These are phyloP conservation scores for Okapia johnstoni DNA, from an alignment of 2,113 vertebrate species.

Conservation along the genomic window DNA sequence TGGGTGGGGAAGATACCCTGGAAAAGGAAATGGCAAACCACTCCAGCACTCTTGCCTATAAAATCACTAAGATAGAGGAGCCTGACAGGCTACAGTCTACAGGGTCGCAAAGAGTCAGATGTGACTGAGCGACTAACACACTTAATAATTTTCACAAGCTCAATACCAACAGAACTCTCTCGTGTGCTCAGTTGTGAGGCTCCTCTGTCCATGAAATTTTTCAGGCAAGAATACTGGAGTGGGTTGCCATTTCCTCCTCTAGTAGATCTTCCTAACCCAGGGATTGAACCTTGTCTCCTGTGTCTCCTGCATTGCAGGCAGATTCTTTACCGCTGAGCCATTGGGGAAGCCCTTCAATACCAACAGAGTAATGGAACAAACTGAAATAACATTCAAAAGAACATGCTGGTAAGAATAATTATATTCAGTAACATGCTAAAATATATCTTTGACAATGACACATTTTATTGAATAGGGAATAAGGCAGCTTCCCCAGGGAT, in stretches of 20 bases:
- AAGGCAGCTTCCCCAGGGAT: conserved; percentile 28
- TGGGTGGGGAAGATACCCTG: not conserved
- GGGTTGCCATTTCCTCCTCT: not conserved
- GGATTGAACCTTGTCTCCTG: not conserved
- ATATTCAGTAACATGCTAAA: not conserved
- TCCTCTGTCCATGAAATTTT: not conserved
- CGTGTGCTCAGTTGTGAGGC: not conserved
- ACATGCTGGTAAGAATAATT: not conserved
- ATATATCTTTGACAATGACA: conserved; percentile 25
- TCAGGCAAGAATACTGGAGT: not conserved
- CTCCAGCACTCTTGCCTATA: not conserved
- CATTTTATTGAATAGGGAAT: conserved; percentile 37
- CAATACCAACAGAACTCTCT: not conserved
- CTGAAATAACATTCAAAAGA: conserved; percentile 19
- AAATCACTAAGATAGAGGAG: not conserved
- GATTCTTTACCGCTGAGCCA: not conserved
- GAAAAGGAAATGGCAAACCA: not conserved
- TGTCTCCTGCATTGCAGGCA: not conserved
- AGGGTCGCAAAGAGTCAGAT: not conserved
- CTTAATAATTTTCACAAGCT: not conserved
- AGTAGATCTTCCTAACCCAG: not conserved
- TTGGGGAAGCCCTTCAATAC: not conserved
- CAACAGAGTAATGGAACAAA: not conserved
- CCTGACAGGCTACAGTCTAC: not conserved
- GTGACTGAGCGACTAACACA: not conserved